Conservation (phyloP, 2,797 vertebrate species). For the Ambastaia sidthimunki region DNA sequence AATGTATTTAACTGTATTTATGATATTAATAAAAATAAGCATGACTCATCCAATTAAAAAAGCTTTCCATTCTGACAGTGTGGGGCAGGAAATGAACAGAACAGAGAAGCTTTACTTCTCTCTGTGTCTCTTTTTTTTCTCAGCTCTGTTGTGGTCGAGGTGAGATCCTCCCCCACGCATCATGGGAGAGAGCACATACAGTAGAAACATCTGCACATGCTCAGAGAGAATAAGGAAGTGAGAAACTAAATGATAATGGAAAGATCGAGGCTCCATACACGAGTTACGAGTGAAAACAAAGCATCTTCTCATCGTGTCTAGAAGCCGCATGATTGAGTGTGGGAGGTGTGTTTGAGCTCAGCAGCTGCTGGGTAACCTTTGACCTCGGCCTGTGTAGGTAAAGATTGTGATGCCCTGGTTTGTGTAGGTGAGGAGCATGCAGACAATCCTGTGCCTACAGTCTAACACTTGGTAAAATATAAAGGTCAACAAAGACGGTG, state of each 20-base stretch:
- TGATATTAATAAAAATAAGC: slow-evolving; percentile 51
- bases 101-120: slow-evolving; percentile 63
- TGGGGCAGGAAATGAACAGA: slow-evolving; percentile 63
- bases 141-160: slow-evolving; percentile 57
- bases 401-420: slow-evolving; percentile 18
- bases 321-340: neutral
- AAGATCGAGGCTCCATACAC: neutral
- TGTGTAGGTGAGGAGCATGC: slow-evolving; percentile 16
- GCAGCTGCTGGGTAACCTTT: slow-evolving; percentile 14
- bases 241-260: neutral
- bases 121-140: slow-evolving; percentile 54
- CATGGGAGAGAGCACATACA: neutral
- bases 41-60: slow-evolving; percentile 67
- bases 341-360: neutral
- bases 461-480: neutral
- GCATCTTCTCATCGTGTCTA: neutral
- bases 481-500: slow-evolving; percentile 31
- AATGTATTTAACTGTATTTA: slow-evolving; percentile 1
- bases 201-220: slow-evolving; percentile 27
- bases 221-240: neutral
- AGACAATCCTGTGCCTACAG: slow-evolving; percentile 1
- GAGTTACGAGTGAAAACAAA: neutral
- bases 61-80: slow-evolving; percentile 68
- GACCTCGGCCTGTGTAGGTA: slow-evolving; percentile 15
- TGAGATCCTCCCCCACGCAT: slow-evolving; percentile 43